Percentiles rank a stretch among this genome's conserved stretches.
phyloP scores from a whole-genome alignment of 1,140 invertebrate genomes.

The Drosophila carrolli region DNA sequence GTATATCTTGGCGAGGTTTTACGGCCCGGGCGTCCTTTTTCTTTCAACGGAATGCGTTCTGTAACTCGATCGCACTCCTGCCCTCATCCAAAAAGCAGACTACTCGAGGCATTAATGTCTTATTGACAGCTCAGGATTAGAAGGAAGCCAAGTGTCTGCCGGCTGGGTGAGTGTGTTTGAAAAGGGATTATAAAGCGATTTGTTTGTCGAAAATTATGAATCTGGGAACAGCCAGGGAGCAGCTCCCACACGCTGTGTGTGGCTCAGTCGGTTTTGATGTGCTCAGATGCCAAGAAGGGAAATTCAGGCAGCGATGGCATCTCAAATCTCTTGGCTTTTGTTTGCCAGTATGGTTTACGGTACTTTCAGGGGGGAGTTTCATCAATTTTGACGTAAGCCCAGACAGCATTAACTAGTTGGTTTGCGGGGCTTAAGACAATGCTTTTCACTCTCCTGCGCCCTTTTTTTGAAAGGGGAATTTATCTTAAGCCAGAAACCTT shows the following conservation, averaged over 20 bases:
- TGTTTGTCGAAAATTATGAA: conserved; percentile 82
- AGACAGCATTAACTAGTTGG: conserved; percentile 49
- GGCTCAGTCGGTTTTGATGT: conserved; percentile 27
- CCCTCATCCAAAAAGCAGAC: background rate
- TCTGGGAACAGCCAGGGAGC: conserved; percentile 59
- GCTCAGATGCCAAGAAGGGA: conserved; percentile 1
- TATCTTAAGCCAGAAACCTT: background rate
- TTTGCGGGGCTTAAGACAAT: conserved; percentile 21
- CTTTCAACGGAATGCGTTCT: conserved; percentile 54
- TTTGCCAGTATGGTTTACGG: conserved; percentile 11
- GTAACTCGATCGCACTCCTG: conserved; percentile 63
- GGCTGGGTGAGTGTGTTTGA: conserved; percentile 66
- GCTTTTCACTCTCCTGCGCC: background rate
- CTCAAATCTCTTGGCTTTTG: conserved; percentile 44
- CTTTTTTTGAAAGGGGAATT: background rate
- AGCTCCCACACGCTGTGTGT: conserved; percentile 77
- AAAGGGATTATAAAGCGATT: conserved; percentile 83
- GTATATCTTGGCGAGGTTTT: conserved; percentile 3
- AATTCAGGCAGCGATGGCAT: conserved; percentile 25
- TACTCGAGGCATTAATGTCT: conserved; percentile 70
- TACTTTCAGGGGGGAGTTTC: conserved; percentile 10
- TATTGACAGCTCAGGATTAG: conserved; percentile 80
- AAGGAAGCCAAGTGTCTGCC: conserved; percentile 66
- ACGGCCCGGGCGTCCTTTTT: conserved; percentile 60
- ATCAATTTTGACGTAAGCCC: conserved; percentile 49